Evolutionary conservation across 1,140 invertebrate species (phyloP).

Genomic region (Drosophila simulans): DNA sequence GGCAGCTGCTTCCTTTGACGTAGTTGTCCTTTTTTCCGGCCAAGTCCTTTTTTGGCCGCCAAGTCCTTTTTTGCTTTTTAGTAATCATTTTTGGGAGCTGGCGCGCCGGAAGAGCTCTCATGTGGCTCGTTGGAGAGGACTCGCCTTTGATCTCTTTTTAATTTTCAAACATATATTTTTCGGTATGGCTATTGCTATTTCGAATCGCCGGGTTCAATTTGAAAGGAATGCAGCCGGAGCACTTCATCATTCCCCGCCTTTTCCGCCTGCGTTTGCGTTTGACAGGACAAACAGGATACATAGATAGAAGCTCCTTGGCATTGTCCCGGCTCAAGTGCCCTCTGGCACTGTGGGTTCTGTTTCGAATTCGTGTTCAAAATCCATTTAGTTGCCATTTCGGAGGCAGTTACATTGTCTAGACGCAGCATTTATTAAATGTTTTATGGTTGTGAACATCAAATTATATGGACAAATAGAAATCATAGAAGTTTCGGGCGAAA

Average conservation of each 20-base stretch:
- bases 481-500: conserved; percentile 25
- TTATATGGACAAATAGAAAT: conserved; percentile 80
- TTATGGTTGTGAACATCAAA: conserved; percentile 77
- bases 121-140: conserved; percentile 56
- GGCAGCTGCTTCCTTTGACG: conserved; percentile 56
- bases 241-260: conserved; percentile 64
- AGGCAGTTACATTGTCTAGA: conserved; percentile 84
- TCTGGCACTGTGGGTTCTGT: conserved; percentile 26
- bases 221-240: conserved; percentile 68
- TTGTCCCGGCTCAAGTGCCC: conserved; percentile 64
- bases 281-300: conserved; percentile 47
- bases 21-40: conserved; percentile 59
- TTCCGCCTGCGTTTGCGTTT: conserved; percentile 47
- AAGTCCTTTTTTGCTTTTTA: conserved; percentile 33
- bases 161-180: conserved; percentile 70
- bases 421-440: conserved; percentile 82
- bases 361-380: conserved; percentile 79
- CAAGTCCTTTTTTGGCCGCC: conserved; percentile 4
- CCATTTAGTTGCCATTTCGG: conserved; percentile 82
- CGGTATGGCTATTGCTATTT: conserved; percentile 45
- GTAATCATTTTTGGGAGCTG: conserved; percentile 72
- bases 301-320: conserved; percentile 53
- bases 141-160: conserved; percentile 82
- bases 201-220: conserved; percentile 62
- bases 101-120: conserved; percentile 73